Conservation (phyloP, 2,113 vertebrate genomes). For the Struthidea cinerea region DNA sequence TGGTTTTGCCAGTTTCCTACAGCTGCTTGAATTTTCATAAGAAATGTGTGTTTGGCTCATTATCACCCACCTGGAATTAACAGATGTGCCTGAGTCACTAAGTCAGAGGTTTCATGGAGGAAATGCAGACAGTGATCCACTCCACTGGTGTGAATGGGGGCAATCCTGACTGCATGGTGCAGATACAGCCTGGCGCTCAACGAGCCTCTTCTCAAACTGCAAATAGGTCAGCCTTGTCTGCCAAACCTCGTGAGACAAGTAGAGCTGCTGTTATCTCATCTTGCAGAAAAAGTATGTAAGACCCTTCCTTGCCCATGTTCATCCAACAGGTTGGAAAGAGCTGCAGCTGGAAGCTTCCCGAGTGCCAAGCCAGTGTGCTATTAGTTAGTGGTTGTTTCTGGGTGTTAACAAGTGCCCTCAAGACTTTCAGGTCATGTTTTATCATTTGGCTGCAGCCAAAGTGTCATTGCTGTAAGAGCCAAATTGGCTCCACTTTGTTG, state of each 20-base stretch:
- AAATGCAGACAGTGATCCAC: background rate
- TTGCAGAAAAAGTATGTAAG: background rate
- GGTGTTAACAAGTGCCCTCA: background rate
- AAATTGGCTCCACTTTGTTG: background rate
- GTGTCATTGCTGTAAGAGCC: background rate
- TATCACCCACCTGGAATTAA: background rate
- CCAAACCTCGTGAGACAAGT: background rate
- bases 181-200: background rate
- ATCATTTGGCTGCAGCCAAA: background rate
- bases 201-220: background rate
- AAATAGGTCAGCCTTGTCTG: background rate
- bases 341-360: background rate
- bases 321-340: background rate
- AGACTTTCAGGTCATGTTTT: slow-evolving; percentile 2
- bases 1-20: background rate
- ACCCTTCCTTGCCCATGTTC: background rate
- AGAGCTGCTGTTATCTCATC: background rate
- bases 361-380: background rate
- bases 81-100: background rate
- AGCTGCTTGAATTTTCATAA: background rate
- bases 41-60: background rate
- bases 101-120: background rate
- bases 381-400: background rate
- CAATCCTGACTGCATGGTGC: rapidly evolving
- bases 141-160: background rate